Evolutionary conservation across 2,888 invertebrate genomes (phyloP), one percentile per base, ranked within the genome.

Genomic region (Pseudococcus longispinus): DNA sequence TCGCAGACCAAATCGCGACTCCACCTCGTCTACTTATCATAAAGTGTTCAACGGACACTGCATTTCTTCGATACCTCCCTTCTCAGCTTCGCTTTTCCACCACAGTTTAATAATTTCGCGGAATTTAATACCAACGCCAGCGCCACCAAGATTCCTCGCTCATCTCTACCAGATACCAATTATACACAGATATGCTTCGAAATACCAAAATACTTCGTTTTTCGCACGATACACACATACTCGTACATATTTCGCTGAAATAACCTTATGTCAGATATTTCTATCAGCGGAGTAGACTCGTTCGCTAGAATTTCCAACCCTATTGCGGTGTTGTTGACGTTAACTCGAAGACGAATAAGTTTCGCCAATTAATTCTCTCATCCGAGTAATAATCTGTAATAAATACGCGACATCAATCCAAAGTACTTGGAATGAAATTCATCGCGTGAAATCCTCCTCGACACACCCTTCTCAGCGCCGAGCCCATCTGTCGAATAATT

Each of bases 391-490:
- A 60, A 60, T 60, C 23, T 20, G 60, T 23, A 60, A 60, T 60
- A 60, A 60, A 60, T 60, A 60, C 60, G 60, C 60, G 60, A 60
- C 60, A 60, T 60, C 60, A 60, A 60, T 60, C 60, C 60, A 6
- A 23, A 60, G 60, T 60, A 60, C 60, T 60, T 60, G 1, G 60
- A 13, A 60, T 20, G 60, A 60, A 60, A 60, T 55, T 55, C 23
- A 60, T 60, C 23, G 20, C 20, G 20, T 55, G n/a, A 55, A 55
- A 55, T 60, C 37, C 9, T 5, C 8, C 9, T 37, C 9, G 0
- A 5, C 8, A 0, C 8, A 8, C 9, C 4, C 37, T 9, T 23
- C 60, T 11, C 23, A 9, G 20, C 11, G n/a, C n/a, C 55, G 55
- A 6, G n/a, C 3, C 6, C 55, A 20, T n/a, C 55, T n/a, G n/a